These are phyloP conservation scores for Luidia sarsii DNA, from an alignment of 53 echinoderm and acorn worm species.

Conservation along the genomic window DNA sequence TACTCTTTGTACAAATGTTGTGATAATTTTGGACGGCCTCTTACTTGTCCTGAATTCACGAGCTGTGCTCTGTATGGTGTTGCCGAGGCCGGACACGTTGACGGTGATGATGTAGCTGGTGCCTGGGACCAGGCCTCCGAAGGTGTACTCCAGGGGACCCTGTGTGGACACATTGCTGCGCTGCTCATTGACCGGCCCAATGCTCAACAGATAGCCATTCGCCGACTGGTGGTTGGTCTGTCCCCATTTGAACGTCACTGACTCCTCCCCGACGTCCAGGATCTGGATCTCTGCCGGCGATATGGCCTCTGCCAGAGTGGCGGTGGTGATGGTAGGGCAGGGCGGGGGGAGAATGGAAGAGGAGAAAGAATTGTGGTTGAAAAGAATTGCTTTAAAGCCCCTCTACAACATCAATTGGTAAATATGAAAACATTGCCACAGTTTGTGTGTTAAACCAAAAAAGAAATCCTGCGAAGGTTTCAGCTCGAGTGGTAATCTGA, in stretches of 20 bases:
- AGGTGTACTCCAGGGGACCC: slow-evolving; percentile 35
- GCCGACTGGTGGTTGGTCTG: slow-evolving; percentile 23
- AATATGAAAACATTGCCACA: no score
- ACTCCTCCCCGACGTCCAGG: slow-evolving; percentile 2
- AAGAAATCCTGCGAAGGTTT: no score
- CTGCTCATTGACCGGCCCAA: not conserved
- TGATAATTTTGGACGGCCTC: not conserved
- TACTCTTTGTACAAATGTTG: no score
- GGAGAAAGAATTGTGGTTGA: no score
- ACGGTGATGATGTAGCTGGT: slow-evolving; percentile 20
- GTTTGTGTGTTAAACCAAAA: no score
- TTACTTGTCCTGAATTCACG: slow-evolving; percentile 41
- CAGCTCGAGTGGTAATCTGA: no score
- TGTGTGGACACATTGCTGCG: not conserved
- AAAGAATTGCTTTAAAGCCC: no score
- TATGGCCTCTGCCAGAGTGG: slow-evolving; percentile 46
- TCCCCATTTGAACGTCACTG: slow-evolving; percentile 54
- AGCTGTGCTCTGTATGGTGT: not conserved
- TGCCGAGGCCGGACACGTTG: slow-evolving; percentile 25
- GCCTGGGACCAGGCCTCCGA: slow-evolving; percentile 40
- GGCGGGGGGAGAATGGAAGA: no score
- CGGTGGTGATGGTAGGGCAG: no score
- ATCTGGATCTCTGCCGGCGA: slow-evolving; percentile 54
- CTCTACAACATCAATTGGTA: no score
- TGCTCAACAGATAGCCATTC: slow-evolving; percentile 10